Evolutionary conservation across 1,140 invertebrate species (phyloP), one percentile per base, ranked within the genome.

Genomic region (Eriosoma lanigerum): DNA sequence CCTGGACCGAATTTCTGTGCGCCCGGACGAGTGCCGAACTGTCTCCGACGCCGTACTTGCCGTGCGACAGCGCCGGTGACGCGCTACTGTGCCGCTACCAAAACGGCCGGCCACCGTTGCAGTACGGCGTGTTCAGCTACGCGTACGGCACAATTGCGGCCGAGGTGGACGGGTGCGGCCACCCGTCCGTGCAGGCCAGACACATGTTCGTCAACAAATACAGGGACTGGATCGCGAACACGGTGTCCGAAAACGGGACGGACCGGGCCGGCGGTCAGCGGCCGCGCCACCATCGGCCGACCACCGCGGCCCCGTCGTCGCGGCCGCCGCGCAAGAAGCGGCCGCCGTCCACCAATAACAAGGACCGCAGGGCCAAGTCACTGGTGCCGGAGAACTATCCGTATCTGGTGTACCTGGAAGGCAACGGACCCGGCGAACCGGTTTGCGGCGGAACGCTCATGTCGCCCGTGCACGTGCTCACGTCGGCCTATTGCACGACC

Each of bases 321-420:
- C 32, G 1, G 10, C 21, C 17, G 24, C 4, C 38, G 13, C 38
- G 6, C 0, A 1, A 4, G 38, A 46, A 24, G n/a, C 6, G 1
- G 8, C n/a, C 38, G 17, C 10, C n/a, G 1, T 12, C 15, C 17
- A 3, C 17, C 1, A 9, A 6, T 6, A 8, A 38, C 32, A 4
- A 3, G 8, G 32, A 38, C 8, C 32, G 32, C 32, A 38, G 8
- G 3, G 32, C 13, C 46, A 10, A 48, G 46, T 48, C 46, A 8
- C 46, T 50, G 8, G 15, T 13, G 0, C 44, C 24, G 3, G 38
- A 62, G 13, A 13, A 48, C 10, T 58, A 46, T 1, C 38, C 56
- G 1, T 78, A 78, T 29, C 19, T 62, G 56, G 75, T 62, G 44
- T 78, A 78, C 38, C 46, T 78, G 24, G 52, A 60, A 4, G 75